Evolutionary conservation across 2,797 vertebrate species (phyloP).

Genomic region (Schizopygopsis pylzovi): DNA sequence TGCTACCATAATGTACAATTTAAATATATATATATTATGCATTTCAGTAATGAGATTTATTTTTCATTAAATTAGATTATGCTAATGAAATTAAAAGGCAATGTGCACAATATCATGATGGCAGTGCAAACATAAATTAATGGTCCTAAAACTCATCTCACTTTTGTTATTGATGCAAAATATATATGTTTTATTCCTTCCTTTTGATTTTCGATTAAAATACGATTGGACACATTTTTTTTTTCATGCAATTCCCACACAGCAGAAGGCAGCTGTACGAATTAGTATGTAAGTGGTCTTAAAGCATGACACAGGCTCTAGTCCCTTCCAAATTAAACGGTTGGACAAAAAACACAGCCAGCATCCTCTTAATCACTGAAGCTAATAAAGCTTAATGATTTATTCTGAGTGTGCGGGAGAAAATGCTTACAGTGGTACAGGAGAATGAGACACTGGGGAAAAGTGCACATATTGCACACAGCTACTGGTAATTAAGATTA

Average conservation of each 20-base stretch:
- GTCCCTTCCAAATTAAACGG: background rate
- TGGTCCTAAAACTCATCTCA: background rate
- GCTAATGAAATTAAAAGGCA: background rate
- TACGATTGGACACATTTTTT: background rate
- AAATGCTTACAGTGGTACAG: slow-evolving; percentile 34
- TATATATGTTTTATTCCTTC: background rate
- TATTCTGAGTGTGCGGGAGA: slow-evolving; percentile 16
- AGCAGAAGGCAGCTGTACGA: background rate
- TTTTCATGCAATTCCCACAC: background rate
- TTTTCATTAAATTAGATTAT: background rate
- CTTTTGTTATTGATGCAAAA: background rate
- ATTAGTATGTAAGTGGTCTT: background rate
- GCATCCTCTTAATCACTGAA: slow-evolving; percentile 9
- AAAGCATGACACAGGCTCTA: background rate
- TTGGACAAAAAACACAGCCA: background rate
- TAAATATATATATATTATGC: background rate
- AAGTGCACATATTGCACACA: slow-evolving; percentile 8
- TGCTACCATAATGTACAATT: background rate
- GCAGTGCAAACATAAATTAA: background rate
- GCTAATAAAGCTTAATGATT: slow-evolving; percentile 36
- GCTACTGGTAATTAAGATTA: slow-evolving; percentile 6
- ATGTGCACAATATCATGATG: background rate
- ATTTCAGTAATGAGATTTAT: background rate
- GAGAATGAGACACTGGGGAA: slow-evolving; percentile 36
- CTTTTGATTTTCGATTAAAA: background rate